Evolutionary conservation across 2,888 invertebrate genomes (phyloP), one percentile per base, ranked within the genome.

Genomic region (Tuta absoluta): DNA sequence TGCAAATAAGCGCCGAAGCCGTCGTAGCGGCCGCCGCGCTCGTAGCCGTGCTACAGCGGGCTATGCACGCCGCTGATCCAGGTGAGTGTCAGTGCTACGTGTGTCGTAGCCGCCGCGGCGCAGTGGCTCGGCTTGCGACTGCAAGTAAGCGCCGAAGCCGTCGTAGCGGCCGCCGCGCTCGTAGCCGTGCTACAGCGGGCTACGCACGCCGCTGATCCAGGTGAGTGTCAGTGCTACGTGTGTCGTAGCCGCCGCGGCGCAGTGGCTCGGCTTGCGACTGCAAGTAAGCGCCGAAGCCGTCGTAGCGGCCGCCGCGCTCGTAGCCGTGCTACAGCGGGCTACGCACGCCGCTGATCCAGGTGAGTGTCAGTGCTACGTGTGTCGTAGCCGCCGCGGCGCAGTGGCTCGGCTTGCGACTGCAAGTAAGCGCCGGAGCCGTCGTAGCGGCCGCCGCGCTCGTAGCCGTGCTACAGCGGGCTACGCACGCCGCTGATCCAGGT

Each of bases 61-160:
- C 95, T 72, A 93, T 94, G 78, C 94, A 95, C 77, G 91, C 94
- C 56, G 94, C 95, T 3, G 94, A 96, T 89, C 93, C 96, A 69
- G 95, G 95, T 95, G 80, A 68, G 68, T 65, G n/a, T n/a, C n/a
- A 59, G 23, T 23, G 7, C 12, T 23, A 12, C 23, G 24, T 21
- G 21, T 17, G 93, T 28, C n/a, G n/a, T 95, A 77, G 94, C 96
- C n/a, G 93, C 95, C 41, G 96, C 96, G n/a, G n/a, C n/a, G n/a
- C 95, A 96, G 81, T 99, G 98, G 98, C 92, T 99, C n/a, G n/a
- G 95, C 68, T 89, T 98, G 72, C 93, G 98, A 62, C 92, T 99
- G 73, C 98, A 98, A 85, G 95, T 95, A 58, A 94, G 94, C 66
- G 89, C 96, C 64, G 94, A 96, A 69, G 95, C 95, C 61, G 94